phyloP scores from a whole-genome alignment of 2,797 vertebrate species.

The Labeo calbasu region DNA sequence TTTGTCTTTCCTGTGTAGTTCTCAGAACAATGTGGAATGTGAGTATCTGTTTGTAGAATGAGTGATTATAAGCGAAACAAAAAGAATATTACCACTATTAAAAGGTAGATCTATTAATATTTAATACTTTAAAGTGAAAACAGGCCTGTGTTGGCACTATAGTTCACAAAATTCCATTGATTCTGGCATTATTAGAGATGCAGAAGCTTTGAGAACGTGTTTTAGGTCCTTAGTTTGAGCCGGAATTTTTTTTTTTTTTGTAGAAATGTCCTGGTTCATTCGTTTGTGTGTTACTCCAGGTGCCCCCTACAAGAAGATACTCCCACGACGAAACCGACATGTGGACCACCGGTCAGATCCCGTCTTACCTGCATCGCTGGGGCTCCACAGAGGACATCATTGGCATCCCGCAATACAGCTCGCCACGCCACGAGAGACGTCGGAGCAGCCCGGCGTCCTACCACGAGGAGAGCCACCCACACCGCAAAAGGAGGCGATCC shows the following conservation, averaged over 20 bases:
- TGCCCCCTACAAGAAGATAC: conserved; percentile 91
- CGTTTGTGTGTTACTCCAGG: conserved; percentile 78
- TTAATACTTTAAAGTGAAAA: conserved; percentile 12
- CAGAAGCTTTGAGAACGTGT: conserved; percentile 32
- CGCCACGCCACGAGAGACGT: conserved; percentile 77
- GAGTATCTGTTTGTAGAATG: conserved; percentile 75
- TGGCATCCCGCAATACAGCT: conserved; percentile 81
- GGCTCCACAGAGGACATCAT: conserved; percentile 88
- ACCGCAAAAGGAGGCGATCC: conserved; percentile 83
- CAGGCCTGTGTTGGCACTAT: neutral
- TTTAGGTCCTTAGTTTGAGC: conserved; percentile 4
- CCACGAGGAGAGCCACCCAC: conserved; percentile 80
- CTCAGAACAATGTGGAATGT: conserved; percentile 84
- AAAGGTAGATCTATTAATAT: neutral
- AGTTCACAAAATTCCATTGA: conserved; percentile 4
- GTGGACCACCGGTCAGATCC: conserved; percentile 86
- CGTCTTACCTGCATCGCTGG: conserved; percentile 87
- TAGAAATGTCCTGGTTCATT: conserved; percentile 40
- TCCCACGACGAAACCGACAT: conserved; percentile 94
- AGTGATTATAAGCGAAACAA: conserved; percentile 12
- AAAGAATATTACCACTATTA: neutral
- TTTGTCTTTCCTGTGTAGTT: conserved; percentile 81
- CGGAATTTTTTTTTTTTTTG: neutral
- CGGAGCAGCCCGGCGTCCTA: conserved; percentile 82
- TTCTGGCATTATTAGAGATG: neutral